These are phyloP conservation scores for Crocidura indochinensis DNA, from an alignment of 2,797 vertebrate species.

Conservation along the genomic window DNA sequence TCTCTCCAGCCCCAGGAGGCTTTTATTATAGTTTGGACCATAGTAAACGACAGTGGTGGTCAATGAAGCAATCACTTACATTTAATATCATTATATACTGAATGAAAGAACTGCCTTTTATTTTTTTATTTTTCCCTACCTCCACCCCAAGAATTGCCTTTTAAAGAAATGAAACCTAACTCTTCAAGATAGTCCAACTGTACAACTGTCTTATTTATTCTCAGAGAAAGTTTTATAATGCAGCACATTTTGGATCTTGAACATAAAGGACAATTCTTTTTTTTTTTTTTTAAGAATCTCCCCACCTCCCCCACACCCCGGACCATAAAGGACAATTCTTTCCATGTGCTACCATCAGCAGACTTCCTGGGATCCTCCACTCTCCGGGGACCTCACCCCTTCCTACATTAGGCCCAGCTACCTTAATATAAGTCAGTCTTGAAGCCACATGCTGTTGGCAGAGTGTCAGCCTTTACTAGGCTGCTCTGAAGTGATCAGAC, in stretches of 20 bases:
- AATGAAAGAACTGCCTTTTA: conserved; percentile 77
- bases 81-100: conserved; percentile 39
- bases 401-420: neutral
- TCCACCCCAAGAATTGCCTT: conserved; percentile 40
- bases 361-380: neutral
- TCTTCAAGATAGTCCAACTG: conserved; percentile 76
- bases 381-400: fast-evolving
- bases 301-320: too few species aligned
- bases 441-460: neutral
- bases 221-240: conserved; percentile 52
- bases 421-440: neutral
- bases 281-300: too few species aligned
- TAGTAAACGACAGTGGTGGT: conserved; percentile 61
- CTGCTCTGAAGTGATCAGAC: conserved; percentile 72
- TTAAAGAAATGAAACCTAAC: conserved; percentile 75
- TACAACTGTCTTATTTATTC: conserved; percentile 57
- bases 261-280: neutral
- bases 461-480: neutral
- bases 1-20: too few species aligned
- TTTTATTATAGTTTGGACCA: conserved; percentile 54
- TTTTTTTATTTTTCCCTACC: too few species aligned
- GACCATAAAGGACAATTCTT: neutral
- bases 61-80: conserved; percentile 78
- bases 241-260: conserved; percentile 43
- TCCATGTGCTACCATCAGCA: neutral